Evolutionary conservation across 2,113 vertebrate species (phyloP).

Genomic region (Charina bottae): DNA sequence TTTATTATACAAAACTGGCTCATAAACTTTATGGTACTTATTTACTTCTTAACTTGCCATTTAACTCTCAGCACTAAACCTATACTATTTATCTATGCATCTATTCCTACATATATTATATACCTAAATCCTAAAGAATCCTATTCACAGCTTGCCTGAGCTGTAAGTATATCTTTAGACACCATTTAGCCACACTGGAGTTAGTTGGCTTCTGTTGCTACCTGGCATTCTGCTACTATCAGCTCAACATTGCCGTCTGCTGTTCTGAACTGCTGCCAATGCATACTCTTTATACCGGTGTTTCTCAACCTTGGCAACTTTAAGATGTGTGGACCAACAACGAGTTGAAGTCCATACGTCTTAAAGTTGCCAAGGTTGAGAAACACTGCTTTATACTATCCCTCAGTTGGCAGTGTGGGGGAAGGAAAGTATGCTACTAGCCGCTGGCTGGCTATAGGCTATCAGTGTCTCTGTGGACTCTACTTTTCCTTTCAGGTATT

Average conservation of each 20-base stretch:
- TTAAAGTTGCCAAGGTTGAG: too few species aligned
- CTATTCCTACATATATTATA: neutral
- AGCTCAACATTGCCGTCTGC: neutral
- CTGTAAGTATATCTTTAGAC: neutral
- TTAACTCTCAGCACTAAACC: neutral
- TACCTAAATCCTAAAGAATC: neutral
- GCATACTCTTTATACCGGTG: neutral
- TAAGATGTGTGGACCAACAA: too few species aligned
- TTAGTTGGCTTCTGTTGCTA: neutral
- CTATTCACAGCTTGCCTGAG: neutral
- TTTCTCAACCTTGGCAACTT: too few species aligned
- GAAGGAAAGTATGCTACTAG: neutral
- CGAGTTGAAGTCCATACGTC: too few species aligned
- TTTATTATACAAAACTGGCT: neutral
- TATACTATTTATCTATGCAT: neutral
- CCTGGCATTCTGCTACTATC: neutral
- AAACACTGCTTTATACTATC: neutral
- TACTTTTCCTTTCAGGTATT: neutral
- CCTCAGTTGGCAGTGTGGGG: neutral
- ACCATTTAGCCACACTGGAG: neutral
- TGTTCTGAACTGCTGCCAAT: neutral
- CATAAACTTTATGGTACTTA: neutral
- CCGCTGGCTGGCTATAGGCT: neutral
- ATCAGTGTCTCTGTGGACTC: neutral
- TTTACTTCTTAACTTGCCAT: neutral